phyloP scores from a whole-genome alignment of 2,888 invertebrate genomes.

The Thymelicus sylvestris region DNA sequence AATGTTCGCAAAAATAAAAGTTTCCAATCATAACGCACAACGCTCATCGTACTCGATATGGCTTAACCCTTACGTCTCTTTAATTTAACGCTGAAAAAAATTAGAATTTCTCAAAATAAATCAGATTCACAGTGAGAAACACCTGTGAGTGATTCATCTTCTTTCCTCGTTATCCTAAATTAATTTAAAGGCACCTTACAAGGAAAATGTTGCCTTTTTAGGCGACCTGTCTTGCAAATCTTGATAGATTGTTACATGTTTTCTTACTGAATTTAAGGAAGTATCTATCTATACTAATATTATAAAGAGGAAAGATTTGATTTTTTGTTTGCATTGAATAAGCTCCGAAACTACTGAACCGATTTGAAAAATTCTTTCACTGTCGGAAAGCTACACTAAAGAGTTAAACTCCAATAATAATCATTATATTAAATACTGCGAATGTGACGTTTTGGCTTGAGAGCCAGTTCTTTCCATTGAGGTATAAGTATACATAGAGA shows the following conservation, averaged over 20 bases:
- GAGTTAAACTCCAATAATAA: no score
- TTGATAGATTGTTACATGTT: conserved; percentile 17
- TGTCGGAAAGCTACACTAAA: no score
- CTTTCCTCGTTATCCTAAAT: conserved; percentile 31
- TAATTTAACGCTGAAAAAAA: conserved; percentile 17
- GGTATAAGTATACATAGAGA: no score
- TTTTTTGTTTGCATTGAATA: no score
- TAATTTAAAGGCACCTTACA: conserved; percentile 26
- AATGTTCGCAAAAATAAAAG: no score
- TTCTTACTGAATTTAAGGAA: not conserved
- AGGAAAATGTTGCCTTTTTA: conserved; percentile 31
- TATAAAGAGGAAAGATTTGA: no score
- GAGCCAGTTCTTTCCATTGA: no score
- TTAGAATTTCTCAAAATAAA: conserved; percentile 20
- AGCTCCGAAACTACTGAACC: no score
- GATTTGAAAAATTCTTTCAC: no score
- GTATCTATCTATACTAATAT: not conserved
- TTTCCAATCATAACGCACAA: no score
- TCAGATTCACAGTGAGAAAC: conserved; percentile 25
- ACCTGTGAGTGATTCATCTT: conserved; percentile 39
- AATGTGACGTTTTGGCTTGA: no score
- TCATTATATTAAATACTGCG: no score
- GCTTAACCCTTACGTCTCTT: not conserved
- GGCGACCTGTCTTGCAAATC: conserved; percentile 21
- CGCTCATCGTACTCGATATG: not conserved